Base-by-base conservation (phyloP, 2,888 invertebrate species). In the Chaitophorus viminalis region DNA sequence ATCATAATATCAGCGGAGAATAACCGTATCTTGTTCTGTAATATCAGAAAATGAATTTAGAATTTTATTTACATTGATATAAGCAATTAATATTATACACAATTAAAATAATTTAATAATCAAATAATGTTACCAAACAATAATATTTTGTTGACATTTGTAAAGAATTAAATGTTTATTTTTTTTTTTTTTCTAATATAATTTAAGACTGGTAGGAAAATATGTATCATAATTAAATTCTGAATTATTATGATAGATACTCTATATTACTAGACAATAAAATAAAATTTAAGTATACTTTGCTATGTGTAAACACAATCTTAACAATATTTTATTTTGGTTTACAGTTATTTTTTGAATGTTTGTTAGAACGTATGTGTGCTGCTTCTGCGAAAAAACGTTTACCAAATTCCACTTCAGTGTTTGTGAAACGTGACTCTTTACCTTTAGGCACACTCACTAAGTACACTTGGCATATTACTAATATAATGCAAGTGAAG, bases 381-480 rank as follows among this genome's bases (percentile, higher is more conserved):
- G 92, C 92, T 77, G 93, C 94, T 31, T 92, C 93, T 76, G 93
- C 92, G 90, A 94, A 95, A 91, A 93, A 94, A 90, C 92, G 94
- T 6, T 91, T 95, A 46, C 94, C 95, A 9, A 94, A 95, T 91
- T 93, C 93, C 68, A 94, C 94, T 0, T 93, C 93, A 1, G 93
- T 93, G 0, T 93, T 95, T 89, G 92, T 93, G 0, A 91, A 94
- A 76, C 93, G 92, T 89, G 94, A 94, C 90, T 92, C 93, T 18
- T 93, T 94, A 36, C 94, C 94, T 31, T 91, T 94, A 82, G 95
- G 95, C 68, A 94, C 93, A 25, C 94, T 94, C 89, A 94, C 94
- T 1, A 94, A 94, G 90, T 94, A 94, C 90, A 94, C 94, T 0
- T 95, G 95, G 94, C 93, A 94, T 90, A 94, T 96, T 82, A 94